phyloP scores from a whole-genome alignment of 2,113 vertebrate genomes.

The Podiceps cristatus region DNA sequence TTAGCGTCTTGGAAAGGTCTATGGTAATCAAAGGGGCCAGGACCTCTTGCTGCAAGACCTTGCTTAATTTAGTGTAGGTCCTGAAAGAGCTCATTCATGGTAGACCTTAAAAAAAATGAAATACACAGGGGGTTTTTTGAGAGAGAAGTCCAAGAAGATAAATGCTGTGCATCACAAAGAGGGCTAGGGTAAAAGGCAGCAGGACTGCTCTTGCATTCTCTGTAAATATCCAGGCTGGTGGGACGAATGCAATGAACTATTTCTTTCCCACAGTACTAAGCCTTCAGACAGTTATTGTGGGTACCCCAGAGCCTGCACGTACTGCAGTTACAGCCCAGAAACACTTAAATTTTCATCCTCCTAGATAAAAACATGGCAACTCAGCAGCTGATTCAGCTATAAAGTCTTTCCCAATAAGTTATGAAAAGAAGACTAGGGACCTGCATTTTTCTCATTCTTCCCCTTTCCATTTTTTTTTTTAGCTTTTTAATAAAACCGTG shows the following conservation, averaged over 20 bases:
- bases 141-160: not conserved
- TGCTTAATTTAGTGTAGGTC: not conserved
- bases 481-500: constrained; percentile 50
- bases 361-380: not conserved
- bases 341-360: constrained; percentile 42
- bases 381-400: constrained; percentile 70
- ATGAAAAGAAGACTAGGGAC: constrained; percentile 20
- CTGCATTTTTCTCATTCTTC: constrained; percentile 31
- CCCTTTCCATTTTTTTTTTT: not conserved
- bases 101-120: not conserved
- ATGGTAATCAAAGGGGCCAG: not conserved
- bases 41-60: not conserved
- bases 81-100: not conserved
- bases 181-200: not conserved
- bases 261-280: not conserved
- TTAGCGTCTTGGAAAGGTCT: not conserved
- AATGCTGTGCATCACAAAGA: not conserved
- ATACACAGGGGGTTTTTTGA: not conserved
- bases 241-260: not conserved
- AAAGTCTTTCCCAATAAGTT: constrained; percentile 55
- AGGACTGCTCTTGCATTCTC: not conserved
- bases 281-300: not conserved
- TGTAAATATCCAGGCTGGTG: not conserved
- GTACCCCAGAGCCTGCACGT: not conserved
- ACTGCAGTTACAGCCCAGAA: not conserved